These are phyloP conservation scores for Delia radicum DNA, from an alignment of 1,140 invertebrate genomes.

Conservation along the genomic window DNA sequence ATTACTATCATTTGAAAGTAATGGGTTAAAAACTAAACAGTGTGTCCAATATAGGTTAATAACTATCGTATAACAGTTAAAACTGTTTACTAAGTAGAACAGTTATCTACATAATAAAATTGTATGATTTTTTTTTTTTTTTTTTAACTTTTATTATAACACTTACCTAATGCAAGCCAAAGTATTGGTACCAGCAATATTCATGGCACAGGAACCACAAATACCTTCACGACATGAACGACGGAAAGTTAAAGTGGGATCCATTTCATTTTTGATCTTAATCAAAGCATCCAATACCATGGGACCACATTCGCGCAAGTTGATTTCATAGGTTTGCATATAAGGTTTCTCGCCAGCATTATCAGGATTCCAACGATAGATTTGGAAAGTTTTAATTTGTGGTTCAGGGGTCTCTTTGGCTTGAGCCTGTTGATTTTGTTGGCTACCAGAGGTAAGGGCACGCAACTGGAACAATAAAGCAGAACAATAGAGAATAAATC, in stretches of 20 bases:
- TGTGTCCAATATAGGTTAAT: too few species aligned
- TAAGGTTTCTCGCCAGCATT: slow-evolving; percentile 85
- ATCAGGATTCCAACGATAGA: slow-evolving; percentile 94
- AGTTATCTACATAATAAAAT: too few species aligned
- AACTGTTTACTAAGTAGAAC: too few species aligned
- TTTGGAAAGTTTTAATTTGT: slow-evolving; percentile 78
- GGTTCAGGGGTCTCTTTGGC: slow-evolving; percentile 44
- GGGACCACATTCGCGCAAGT: slow-evolving; percentile 90
- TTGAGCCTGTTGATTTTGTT: slow-evolving; percentile 47
- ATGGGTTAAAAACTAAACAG: too few species aligned
- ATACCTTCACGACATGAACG: slow-evolving; percentile 96
- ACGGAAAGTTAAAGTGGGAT: slow-evolving; percentile 94
- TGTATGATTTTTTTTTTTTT: too few species aligned
- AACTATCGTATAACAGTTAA: too few species aligned
- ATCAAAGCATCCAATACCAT: slow-evolving; percentile 98
- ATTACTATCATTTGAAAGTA: too few species aligned
- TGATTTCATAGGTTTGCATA: slow-evolving; percentile 90
- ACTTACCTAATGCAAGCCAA: slow-evolving; percentile 81
- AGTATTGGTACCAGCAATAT: slow-evolving; percentile 94
- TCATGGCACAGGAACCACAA: slow-evolving; percentile 99
- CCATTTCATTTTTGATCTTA: slow-evolving; percentile 98
- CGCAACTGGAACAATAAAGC: slow-evolving; percentile 35
- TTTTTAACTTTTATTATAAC: too few species aligned
- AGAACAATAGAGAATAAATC: not conserved
- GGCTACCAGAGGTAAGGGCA: slow-evolving; percentile 41